Evolutionary conservation across 2,113 vertebrate genomes (phyloP).

Genomic region (Lophotis ruficrista): DNA sequence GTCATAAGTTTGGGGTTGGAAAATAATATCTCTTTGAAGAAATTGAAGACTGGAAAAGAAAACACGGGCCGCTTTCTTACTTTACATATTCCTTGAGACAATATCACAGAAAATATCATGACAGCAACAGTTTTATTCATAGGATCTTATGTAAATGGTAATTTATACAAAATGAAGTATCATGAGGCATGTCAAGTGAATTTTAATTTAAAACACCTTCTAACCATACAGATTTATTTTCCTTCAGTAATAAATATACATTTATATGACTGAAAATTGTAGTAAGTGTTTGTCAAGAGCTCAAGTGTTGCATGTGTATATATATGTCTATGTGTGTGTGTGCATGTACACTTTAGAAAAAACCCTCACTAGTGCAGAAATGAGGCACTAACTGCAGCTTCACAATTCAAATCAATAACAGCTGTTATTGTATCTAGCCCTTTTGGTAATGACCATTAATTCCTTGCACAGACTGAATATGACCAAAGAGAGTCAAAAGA

Average conservation of each 20-base stretch:
- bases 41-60: background rate
- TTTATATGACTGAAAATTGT: background rate
- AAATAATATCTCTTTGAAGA: background rate
- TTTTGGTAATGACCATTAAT: background rate
- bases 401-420: background rate
- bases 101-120: background rate
- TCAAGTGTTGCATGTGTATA: background rate
- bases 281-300: background rate
- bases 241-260: background rate
- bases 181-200: background rate
- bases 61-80: background rate
- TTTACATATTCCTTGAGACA: background rate
- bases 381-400: background rate
- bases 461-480: background rate
- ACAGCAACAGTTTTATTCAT: background rate
- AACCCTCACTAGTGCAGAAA: background rate
- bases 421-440: background rate
- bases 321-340: fast-evolving
- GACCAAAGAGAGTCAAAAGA: background rate
- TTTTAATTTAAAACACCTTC: background rate
- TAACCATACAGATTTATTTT: background rate
- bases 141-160: background rate
- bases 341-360: background rate
- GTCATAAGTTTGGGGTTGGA: background rate
- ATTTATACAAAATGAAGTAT: background rate